Base-by-base conservation (phyloP, 2,888 invertebrate genomes). In the Drosophila cognata region DNA sequence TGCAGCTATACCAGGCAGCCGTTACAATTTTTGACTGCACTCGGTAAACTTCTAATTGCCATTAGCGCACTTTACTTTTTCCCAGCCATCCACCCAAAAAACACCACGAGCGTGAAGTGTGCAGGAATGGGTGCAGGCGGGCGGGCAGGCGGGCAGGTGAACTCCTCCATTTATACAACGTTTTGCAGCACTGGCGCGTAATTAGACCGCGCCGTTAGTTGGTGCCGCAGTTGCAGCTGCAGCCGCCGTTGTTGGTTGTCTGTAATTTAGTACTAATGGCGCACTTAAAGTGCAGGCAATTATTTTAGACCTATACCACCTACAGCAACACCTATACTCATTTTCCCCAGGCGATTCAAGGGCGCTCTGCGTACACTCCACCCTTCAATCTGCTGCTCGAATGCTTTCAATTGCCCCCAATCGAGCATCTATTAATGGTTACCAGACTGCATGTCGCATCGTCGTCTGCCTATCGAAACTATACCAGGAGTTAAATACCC, bases 31-130 rank as follows among this genome's bases (percentile, higher is more conserved):
- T 85, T 88, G 89, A 88, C 89, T 85, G 81, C 89, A 86, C 75
- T 83, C 75, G 89, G 84, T 81, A 81, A 88, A 86, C 88, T 89
- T 89, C 88, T 86, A 89, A 86, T 86, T 86, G 89, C 89, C 86
- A 86, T 86, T 86, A 86, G 89, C 84, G 86, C 86, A 86, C 86
- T 89, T 89, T 89, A 82, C 81, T 84, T 87, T 84, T 89, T 16
- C 56, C 63, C 46, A 46, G 21, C 82, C 36, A 55, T 28, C 57
- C 57, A 25, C 25, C 46, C 46, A 46, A 46, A 46, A 46, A 21
- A 3, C 43, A 13, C 21, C 46, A 38, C n/a, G 59, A 50, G 67
- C 74, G 43, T 57, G 41, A 43, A 43, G n/a, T 31, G 41, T 29
- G 63, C 71, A 21, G 21, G 21, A 21, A 33, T 52, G 53, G 52